phyloP scores from a whole-genome alignment of 2,797 vertebrate species.

The Botia kubotai region DNA sequence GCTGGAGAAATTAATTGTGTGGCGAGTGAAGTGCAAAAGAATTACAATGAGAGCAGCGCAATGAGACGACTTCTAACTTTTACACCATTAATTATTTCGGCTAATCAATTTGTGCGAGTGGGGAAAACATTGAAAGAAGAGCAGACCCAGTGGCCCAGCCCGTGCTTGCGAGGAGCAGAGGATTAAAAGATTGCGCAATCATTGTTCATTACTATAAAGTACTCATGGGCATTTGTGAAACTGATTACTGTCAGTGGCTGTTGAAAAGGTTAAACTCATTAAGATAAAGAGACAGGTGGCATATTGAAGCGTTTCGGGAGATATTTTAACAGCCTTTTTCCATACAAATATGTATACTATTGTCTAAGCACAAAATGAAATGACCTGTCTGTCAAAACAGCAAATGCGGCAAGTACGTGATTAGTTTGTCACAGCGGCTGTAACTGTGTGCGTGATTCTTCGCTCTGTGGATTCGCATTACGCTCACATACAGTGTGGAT shows the following conservation, averaged over 20 bases:
- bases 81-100: slow-evolving; percentile 69
- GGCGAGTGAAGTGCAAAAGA: slow-evolving; percentile 59
- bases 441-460: background rate
- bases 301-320: slow-evolving; percentile 59
- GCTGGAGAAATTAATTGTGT: slow-evolving; percentile 68
- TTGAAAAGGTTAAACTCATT: slow-evolving; percentile 79
- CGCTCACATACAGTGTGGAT: slow-evolving; percentile 70
- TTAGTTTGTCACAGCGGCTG: background rate
- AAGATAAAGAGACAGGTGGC: slow-evolving; percentile 74
- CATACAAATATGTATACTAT: slow-evolving; percentile 34
- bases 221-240: slow-evolving; percentile 53
- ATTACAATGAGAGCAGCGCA: slow-evolving; percentile 63
- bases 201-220: slow-evolving; percentile 66
- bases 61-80: slow-evolving; percentile 69
- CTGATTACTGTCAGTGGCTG: slow-evolving; percentile 66
- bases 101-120: slow-evolving; percentile 70
- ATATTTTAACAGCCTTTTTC: slow-evolving; percentile 62
- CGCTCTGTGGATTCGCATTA: slow-evolving; percentile 65
- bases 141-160: background rate
- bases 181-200: slow-evolving; percentile 71
- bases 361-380: slow-evolving; percentile 65
- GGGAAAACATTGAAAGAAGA: slow-evolving; percentile 29
- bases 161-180: slow-evolving; percentile 61
- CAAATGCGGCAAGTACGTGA: slow-evolving; percentile 5
- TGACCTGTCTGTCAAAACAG: slow-evolving; percentile 71